Evolutionary conservation across 1,140 invertebrate genomes (phyloP).

Genomic region (Augochlora pura): DNA sequence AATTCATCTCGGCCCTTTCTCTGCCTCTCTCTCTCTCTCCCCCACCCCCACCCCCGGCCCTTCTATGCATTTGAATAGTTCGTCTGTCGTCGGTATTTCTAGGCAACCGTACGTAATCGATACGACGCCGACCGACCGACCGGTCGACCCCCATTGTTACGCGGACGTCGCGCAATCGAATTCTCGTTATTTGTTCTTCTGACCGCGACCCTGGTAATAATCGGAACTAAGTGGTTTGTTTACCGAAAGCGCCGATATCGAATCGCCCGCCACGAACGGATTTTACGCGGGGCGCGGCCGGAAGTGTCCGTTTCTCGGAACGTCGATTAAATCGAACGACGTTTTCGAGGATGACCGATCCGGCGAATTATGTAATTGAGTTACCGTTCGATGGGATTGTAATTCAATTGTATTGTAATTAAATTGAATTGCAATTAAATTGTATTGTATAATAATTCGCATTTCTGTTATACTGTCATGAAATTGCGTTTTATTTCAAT

Average conservation of each 20-base stretch:
- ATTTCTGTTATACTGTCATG: too few relatives aligned
- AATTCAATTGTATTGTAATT: too few relatives aligned
- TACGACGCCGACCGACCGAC: not conserved
- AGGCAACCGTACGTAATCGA: slow-evolving; percentile 24
- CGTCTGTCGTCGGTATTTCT: not conserved
- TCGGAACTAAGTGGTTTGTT: slow-evolving; percentile 7
- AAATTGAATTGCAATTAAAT: too few relatives aligned
- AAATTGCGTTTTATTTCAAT: too few relatives aligned
- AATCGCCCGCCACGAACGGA: not conserved
- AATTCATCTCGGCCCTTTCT: not conserved
- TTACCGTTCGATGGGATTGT: too few relatives aligned
- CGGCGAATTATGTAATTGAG: too few relatives aligned
- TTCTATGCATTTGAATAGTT: slow-evolving; percentile 40
- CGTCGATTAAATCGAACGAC: too few relatives aligned
- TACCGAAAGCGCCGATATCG: not conserved
- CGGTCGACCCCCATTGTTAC: not conserved
- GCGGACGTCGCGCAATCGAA: not conserved
- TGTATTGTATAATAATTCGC: too few relatives aligned
- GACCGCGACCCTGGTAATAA: not conserved
- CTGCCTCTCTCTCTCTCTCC: too few relatives aligned
- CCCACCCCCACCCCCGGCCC: not conserved
- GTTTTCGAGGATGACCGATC: too few relatives aligned
- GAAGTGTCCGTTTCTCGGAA: too few relatives aligned
- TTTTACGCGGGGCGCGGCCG: too few relatives aligned
- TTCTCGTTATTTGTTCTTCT: slow-evolving; percentile 20